A percentile compares a stretch with the other conserved stretches of the same genome.
phyloP scores from a whole-genome alignment of 2,797 vertebrate species.

The Leptodactylus fallax region DNA sequence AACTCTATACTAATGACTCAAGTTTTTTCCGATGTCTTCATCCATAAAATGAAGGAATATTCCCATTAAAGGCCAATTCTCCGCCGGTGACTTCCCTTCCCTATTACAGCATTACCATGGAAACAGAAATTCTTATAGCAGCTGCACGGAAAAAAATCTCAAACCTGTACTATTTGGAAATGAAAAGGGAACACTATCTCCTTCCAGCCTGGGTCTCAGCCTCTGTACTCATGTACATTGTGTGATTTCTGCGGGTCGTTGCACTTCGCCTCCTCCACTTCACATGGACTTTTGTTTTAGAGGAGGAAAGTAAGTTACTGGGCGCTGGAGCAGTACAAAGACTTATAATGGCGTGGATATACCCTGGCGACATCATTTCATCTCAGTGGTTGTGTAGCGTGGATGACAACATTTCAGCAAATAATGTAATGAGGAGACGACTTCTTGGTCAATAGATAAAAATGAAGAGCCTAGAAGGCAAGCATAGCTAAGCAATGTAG shows the following conservation, averaged over 20 bases:
- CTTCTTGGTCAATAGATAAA: background rate
- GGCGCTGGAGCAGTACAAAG: background rate
- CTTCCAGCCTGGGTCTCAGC: constrained; percentile 12
- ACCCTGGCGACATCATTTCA: background rate
- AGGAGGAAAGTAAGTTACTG: background rate
- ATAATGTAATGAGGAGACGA: background rate
- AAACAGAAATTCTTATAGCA: constrained; percentile 57
- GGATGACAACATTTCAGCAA: background rate
- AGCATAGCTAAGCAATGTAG: no score
- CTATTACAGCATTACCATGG: constrained; percentile 56
- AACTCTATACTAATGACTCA: background rate
- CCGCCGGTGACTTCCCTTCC: constrained; percentile 7
- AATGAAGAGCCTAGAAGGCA: background rate
- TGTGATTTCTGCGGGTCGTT: constrained; percentile 31
- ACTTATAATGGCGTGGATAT: background rate
- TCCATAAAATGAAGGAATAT: constrained; percentile 28
- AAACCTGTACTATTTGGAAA: constrained; percentile 57
- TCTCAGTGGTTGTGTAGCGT: no score
- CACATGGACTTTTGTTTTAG: constrained; percentile 42
- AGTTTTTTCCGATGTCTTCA: background rate
- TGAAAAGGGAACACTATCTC: constrained; percentile 22
- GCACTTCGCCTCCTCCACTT: background rate
- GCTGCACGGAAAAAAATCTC: constrained; percentile 36
- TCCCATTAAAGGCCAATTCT: constrained; percentile 34
- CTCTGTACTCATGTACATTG: constrained; percentile 1